Evolutionary conservation across 2,888 invertebrate genomes (phyloP), one percentile per base, ranked within the genome.

Genomic region (Torymus tubicola): DNA sequence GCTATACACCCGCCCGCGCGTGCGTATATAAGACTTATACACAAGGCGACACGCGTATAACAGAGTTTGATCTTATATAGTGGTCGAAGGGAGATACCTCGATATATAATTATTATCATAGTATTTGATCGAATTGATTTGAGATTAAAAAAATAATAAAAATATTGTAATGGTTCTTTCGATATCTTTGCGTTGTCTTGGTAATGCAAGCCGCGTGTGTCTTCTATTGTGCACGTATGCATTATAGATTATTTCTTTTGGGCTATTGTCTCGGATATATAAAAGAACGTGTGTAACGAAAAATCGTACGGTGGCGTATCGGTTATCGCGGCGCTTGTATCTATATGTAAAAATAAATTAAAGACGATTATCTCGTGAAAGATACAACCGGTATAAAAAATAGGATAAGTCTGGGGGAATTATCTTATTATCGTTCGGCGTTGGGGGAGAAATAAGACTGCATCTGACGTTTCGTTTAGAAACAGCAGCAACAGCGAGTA

Each of bases 121-220:
- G 21, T 42, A 42, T 42, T 8, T 1, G 42, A 42, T 42, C 42
- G 5, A 8, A n/a, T n/a, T 8, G 42, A 42, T 42, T 42, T 8
- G 42, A 8, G 10, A 8, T 42, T 63, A 79, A 69, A 64, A 57
- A 74, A 58, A n/a, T n/a, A 57, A 14, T 64, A 64, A 42, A 69
- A 64, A 69, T 74, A 74, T 53, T 64, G 69, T 79, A 74, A 79
- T 57, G 69, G n/a, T 58, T 52, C 58, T 69, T 31, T 58, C 50
- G n/a, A 18, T 61, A 42, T 42, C 72, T 73, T 78, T 68, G 68
- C n/a, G 73, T 78, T 78, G 78, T 60, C 68, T 78, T 73, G 78
- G 73, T 73, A 73, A 78, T 71, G 65, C 31, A 42, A 0, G n/a
- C 24, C 67, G 67, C 65, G 31, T 61, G 31, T 70, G 57, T 57